phyloP scores from a whole-genome alignment of 2,113 vertebrate species.

The Probosciger aterrimus region DNA sequence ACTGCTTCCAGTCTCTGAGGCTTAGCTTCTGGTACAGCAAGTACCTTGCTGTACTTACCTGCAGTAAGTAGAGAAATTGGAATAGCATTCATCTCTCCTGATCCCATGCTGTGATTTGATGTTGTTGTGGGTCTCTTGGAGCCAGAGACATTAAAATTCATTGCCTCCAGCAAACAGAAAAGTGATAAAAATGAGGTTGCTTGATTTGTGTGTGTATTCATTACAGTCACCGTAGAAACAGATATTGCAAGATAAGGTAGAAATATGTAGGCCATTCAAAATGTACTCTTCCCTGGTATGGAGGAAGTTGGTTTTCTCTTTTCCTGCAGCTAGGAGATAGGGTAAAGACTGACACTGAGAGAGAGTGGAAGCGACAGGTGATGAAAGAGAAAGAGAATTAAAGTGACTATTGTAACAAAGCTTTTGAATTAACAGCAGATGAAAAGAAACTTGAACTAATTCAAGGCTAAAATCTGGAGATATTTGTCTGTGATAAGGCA shows the following conservation, averaged over 20 bases:
- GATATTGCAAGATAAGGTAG: background rate
- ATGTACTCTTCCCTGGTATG: background rate
- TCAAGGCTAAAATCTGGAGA: background rate
- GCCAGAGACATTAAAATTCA: background rate
- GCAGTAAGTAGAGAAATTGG: background rate
- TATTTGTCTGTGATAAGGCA: background rate
- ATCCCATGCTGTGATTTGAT: background rate
- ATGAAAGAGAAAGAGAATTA: constrained; percentile 28
- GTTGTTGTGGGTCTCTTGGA: background rate
- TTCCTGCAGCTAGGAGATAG: background rate
- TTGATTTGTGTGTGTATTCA: background rate
- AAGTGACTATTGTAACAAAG: constrained; percentile 38
- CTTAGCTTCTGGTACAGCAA: background rate
- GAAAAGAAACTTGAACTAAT: constrained; percentile 29
- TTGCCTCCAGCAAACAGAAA: background rate
- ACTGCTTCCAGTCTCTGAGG: background rate
- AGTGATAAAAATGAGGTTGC: background rate
- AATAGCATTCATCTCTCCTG: background rate
- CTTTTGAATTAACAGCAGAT: constrained; percentile 32
- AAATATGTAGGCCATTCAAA: constrained; percentile 24
- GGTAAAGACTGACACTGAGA: constrained; percentile 11
- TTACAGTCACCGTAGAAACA: background rate
- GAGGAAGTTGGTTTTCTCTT: background rate
- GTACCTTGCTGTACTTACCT: background rate
- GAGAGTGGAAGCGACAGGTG: background rate